Percentiles rank a stretch among this genome's conserved stretches.
These are phyloP conservation scores for Macaria notata DNA, from an alignment of 2,888 invertebrate genomes.

Conservation along the genomic window DNA sequence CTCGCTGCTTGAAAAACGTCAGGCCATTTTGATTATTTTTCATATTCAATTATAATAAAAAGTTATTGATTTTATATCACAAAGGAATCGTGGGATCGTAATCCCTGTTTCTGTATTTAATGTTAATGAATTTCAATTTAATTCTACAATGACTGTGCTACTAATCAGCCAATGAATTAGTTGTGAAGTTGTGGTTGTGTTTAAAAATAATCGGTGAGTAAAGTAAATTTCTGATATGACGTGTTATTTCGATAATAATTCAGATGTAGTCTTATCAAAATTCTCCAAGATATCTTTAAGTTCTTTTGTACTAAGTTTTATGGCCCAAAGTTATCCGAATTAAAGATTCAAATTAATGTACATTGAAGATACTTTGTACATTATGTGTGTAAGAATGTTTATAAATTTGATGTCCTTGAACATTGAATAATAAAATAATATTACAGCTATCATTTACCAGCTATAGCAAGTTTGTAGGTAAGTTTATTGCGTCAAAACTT, in stretches of 20 bases:
- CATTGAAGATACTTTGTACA: too few species aligned
- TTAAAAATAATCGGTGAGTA: constrained; percentile 52
- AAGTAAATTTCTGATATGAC: constrained; percentile 57
- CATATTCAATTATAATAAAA: constrained; percentile 45
- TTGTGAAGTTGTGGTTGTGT: constrained; percentile 33
- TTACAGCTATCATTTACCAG: constrained; percentile 6
- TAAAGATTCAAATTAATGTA: too few species aligned
- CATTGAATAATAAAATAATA: too few species aligned
- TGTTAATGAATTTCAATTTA: neutral
- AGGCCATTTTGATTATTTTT: constrained; percentile 63
- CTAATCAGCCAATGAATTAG: constrained; percentile 4
- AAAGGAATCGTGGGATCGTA: constrained; percentile 43
- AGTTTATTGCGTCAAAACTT: too few species aligned
- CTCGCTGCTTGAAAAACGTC: constrained; percentile 31
- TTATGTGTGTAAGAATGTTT: too few species aligned
- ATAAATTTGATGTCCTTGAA: too few species aligned
- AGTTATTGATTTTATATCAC: constrained; percentile 60
- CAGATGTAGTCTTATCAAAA: constrained; percentile 16
- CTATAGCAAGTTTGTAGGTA: constrained; percentile 20
- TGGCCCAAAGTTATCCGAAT: too few species aligned
- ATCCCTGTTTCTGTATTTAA: constrained; percentile 30
- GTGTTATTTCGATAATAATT: constrained; percentile 43
- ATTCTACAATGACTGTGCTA: constrained; percentile 16
- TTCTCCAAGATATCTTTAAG: neutral
- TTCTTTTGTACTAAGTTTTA: neutral